Percentiles rank a stretch among this genome's conserved stretches.
phyloP scores from a whole-genome alignment of 2,888 invertebrate species.

The Lasioglossum villosulum region DNA sequence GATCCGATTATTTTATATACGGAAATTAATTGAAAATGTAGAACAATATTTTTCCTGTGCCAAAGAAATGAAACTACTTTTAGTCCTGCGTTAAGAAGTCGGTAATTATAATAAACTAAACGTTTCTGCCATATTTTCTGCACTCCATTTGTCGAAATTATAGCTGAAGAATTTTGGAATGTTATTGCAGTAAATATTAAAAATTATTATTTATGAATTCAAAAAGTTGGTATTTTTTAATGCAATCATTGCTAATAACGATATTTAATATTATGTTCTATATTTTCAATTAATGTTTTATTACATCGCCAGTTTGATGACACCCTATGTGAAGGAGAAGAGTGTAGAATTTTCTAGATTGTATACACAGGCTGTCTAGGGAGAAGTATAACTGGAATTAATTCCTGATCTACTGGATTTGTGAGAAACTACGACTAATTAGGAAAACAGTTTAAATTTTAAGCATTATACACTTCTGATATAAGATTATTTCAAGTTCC shows the following conservation, averaged over 20 bases:
- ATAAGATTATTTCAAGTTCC: slow-evolving; percentile 7
- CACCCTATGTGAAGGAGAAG: not conserved
- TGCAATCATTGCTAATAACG: not conserved
- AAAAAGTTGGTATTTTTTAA: not conserved
- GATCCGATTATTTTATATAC: not conserved
- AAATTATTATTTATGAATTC: not conserved
- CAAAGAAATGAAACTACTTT: not conserved
- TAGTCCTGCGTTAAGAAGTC: not conserved
- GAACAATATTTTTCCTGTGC: not conserved
- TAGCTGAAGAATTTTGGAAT: not conserved
- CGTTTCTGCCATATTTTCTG: not conserved
- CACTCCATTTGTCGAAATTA: not conserved
- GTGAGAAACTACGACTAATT: slow-evolving; percentile 9
- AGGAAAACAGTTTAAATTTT: slow-evolving; percentile 5
- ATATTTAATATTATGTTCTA: not conserved
- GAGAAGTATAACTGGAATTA: slow-evolving; percentile 10
- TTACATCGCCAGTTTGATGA: slow-evolving; percentile 6
- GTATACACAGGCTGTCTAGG: not conserved
- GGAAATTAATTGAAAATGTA: slow-evolving; percentile 4
- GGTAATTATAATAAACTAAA: not conserved
- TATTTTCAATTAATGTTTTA: not conserved
- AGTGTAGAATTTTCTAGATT: not conserved
- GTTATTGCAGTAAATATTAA: not conserved
- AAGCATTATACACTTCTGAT: not conserved
- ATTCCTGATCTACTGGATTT: not conserved